Percentiles rank a stretch among this genome's conserved stretches.
phyloP scores from a whole-genome alignment of 2,888 invertebrate species.

The Altica lythri region DNA sequence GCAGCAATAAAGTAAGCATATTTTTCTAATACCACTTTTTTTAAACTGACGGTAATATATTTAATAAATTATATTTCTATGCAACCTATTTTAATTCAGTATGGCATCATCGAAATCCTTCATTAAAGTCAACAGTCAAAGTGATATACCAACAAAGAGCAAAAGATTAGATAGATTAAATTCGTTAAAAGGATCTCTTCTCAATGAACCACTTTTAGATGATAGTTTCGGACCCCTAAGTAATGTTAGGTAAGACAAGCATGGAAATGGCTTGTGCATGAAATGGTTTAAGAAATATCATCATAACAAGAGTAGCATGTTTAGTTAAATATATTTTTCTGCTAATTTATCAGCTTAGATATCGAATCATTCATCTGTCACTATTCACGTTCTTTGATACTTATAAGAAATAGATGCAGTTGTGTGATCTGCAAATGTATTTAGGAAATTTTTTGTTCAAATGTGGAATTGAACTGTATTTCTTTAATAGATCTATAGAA shows the following conservation, averaged over 20 bases:
- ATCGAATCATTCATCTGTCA: too few species aligned
- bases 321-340: too few species aligned
- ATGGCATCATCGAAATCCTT: constrained; percentile 84
- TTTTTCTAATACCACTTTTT: not conserved
- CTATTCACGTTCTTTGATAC: too few species aligned
- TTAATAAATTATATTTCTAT: not conserved
- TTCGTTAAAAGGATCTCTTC: constrained; percentile 72
- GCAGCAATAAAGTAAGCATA: constrained; percentile 61
- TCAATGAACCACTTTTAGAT: constrained; percentile 77
- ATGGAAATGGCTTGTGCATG: too few species aligned
- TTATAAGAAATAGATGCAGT: too few species aligned
- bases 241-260: constrained; percentile 73
- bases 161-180: constrained; percentile 66
- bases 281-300: too few species aligned
- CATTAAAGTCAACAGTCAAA: constrained; percentile 88
- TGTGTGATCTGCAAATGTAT: too few species aligned
- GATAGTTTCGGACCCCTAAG: constrained; percentile 90
- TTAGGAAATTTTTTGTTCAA: too few species aligned
- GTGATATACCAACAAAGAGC: constrained; percentile 65
- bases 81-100: constrained; percentile 51
- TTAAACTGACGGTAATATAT: not conserved
- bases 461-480: too few species aligned
- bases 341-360: too few species aligned
- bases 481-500: too few species aligned
- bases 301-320: not conserved